These are phyloP conservation scores for Pseudopodoces humilis DNA, from an alignment of 2,113 vertebrate species.

Conservation along the genomic window DNA sequence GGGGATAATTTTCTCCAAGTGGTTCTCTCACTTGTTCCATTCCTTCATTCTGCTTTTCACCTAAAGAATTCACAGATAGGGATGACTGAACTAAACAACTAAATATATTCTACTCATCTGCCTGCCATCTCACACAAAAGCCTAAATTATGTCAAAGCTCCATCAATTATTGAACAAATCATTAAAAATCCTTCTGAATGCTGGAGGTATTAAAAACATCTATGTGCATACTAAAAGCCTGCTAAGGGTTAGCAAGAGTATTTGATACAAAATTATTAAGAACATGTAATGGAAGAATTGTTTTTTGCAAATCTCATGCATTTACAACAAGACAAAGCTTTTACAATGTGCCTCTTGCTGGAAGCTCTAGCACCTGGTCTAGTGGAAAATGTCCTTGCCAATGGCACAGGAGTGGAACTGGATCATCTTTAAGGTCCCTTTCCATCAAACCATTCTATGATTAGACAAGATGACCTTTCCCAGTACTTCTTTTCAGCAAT, in stretches of 20 bases:
- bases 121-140: not conserved
- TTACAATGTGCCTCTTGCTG: not conserved
- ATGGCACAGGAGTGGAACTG: not conserved
- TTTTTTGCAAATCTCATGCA: not conserved
- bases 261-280: not conserved
- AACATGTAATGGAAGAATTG: not conserved
- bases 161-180: not conserved
- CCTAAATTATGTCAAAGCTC: not conserved
- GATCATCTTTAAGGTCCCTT: not conserved
- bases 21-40: not conserved
- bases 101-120: not conserved
- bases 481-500: not conserved
- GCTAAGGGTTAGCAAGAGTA: not conserved
- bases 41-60: not conserved
- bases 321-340: not conserved
- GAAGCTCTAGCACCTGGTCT: not conserved
- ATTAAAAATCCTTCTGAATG: not conserved
- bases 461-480: not conserved
- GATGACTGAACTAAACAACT: not conserved
- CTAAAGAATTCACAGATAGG: not conserved
- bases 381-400: not conserved
- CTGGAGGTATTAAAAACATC: not conserved
- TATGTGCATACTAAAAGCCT: not conserved
- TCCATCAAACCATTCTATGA: not conserved
- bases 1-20: not conserved